A percentile compares a stretch with the other conserved stretches of the same genome.
phyloP scores from a whole-genome alignment of 1,140 invertebrate species.

The Panulirus ornatus region DNA sequence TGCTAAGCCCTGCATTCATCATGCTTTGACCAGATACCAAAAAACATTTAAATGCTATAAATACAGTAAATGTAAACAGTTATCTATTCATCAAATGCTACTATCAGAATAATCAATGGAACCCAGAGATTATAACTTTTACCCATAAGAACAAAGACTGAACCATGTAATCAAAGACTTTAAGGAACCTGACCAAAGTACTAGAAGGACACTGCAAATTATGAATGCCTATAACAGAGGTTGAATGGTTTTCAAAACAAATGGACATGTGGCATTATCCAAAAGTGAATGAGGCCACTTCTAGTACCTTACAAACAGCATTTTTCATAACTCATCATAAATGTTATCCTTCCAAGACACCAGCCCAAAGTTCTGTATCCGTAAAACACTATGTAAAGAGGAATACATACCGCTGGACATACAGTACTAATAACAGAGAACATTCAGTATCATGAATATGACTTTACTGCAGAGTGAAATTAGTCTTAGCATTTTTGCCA shows the following conservation, averaged over 20 bases:
- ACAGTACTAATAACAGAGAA: too few relatives aligned
- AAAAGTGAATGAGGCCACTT: not conserved
- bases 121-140: too few relatives aligned
- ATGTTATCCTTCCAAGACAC: not conserved
- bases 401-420: too few relatives aligned
- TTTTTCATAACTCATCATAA: not conserved
- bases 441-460: too few relatives aligned
- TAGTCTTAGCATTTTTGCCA: too few relatives aligned
- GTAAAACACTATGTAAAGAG: too few relatives aligned
- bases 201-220: too few relatives aligned
- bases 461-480: too few relatives aligned
- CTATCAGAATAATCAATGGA: not conserved
- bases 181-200: too few relatives aligned
- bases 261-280: not conserved
- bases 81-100: not conserved
- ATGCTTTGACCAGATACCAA: not conserved
- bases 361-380: too few relatives aligned
- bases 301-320: not conserved
- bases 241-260: not conserved
- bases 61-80: not conserved
- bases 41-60: not conserved
- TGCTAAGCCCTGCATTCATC: not conserved
- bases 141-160: too few relatives aligned
- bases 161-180: too few relatives aligned
- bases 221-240: not conserved